Evolutionary conservation across 2,888 invertebrate genomes (phyloP), one percentile per base, ranked within the genome.

Genomic region (Biston stratarius): DNA sequence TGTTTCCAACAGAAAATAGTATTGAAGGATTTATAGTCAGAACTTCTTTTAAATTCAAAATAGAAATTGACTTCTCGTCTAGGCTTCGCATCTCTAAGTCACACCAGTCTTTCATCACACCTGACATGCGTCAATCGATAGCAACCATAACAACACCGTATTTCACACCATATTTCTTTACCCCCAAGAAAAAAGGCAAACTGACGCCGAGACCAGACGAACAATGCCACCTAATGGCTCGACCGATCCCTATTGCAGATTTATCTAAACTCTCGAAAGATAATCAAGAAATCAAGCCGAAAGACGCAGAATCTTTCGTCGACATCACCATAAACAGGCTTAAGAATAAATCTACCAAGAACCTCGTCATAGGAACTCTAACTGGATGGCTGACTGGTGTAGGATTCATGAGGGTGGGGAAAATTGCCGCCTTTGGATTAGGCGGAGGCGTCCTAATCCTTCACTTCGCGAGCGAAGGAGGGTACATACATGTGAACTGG

Each of bases 401-500:
- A 74, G 87, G 97, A 14, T 95, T 96, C 36, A 95, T 96, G 90
- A 97, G 96, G 90, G 95, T 99, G 60, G 98, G 99, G 0, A 98
- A 98, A 90, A 94, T 97, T 15, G 97, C 97, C 0, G 98, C 99
- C 0, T 96, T 97, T 66, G 97, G 98, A 0, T 91, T 99, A 47
- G 99, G 99, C 44, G 98, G 98, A 9, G 96, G 98, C 34, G 96
- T 99, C 33, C 95, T 99, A 63, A 91, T 98, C 12, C 90, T 99
- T 42, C 97, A 99, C 94, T 94, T 99, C 53, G 99, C 98, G 0
- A 96, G 97, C 71, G 97, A 98, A 79, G 96, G 97, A 75, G 99
- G 98, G 2, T 98, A 97, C 79, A 96, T 99, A 7, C 96, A 96
- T 74, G 95, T 98, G 62, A 97, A 99, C 88, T 99, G 99, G 99